A percentile compares a stretch with the other conserved stretches of the same genome.
These are phyloP conservation scores for Palythoa caribaeorum DNA, from an alignment of 92 coral and sea anemone species.

Conservation along the genomic window DNA sequence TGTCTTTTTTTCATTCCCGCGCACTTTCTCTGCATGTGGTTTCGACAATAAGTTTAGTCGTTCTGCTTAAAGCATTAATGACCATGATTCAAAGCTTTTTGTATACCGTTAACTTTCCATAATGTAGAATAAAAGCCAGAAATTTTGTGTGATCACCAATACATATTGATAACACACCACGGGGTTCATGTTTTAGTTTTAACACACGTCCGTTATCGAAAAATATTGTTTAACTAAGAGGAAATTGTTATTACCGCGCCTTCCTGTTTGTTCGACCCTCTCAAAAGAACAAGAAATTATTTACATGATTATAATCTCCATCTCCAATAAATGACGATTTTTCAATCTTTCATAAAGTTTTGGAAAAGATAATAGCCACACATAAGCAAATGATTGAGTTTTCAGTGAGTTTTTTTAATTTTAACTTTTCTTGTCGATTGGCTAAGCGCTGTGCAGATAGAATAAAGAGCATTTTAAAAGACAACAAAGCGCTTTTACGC, in stretches of 20 bases:
- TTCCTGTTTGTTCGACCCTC: constrained; percentile 44
- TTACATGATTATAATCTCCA: constrained; percentile 36
- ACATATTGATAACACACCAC: constrained; percentile 33
- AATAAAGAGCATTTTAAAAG: constrained; percentile 26
- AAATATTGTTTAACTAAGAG: constrained; percentile 29
- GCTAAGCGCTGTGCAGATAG: constrained; percentile 29
- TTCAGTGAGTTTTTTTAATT: constrained; percentile 41
- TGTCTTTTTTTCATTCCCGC: background rate
- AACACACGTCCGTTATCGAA: constrained; percentile 42
- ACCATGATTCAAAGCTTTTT: background rate
- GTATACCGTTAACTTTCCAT: constrained; percentile 5
- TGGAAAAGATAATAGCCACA: constrained; percentile 40
- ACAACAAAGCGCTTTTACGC: background rate
- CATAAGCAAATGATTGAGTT: constrained; percentile 24
- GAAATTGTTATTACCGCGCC: constrained; percentile 27
- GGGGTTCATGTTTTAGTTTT: constrained; percentile 10
- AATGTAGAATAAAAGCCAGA: background rate
- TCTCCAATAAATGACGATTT: constrained; percentile 30
- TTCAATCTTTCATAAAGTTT: constrained; percentile 36
- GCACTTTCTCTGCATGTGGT: background rate
- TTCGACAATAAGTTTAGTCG: background rate
- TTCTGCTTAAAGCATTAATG: background rate
- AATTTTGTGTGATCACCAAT: background rate
- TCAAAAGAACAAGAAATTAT: constrained; percentile 42
- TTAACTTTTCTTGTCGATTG: constrained; percentile 45